Evolutionary conservation across 2,113 vertebrate genomes (phyloP), one percentile per base, ranked within the genome.

Genomic region (Elachura formosa): DNA sequence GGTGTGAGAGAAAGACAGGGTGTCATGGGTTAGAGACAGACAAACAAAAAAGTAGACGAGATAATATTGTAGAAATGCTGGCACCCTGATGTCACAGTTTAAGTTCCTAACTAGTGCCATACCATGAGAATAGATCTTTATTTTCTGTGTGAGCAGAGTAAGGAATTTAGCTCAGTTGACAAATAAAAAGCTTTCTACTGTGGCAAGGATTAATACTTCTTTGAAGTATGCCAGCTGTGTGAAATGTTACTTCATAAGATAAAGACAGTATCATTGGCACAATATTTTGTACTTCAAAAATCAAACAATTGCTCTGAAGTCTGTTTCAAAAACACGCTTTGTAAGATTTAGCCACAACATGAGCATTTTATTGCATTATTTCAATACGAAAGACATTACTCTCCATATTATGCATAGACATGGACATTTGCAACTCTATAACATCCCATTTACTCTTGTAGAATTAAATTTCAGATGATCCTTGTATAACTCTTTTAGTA

Each of bases 261-360:
- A 83, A 88, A 79, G 64, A 29, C 79, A 89, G 21, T 66, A 54
- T 55, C 66, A 52, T 10, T 71, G 61, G 93, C 58, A 43, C 20
- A 74, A 89, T 12, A 14, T 72, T 94, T 88, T 94, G 46, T 67
- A 80, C 90, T 82, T 71, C 48, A 38, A 28, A 96, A 84, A 61
- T 95, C 80, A 84, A 97, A 90, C 82, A 63, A 76, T 13, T 25
- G 69, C 20, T 36, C 55, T 82, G 90, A 56, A 87, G 82, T 86
- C 88, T 23, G 14, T 25, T 87, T 96, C 67, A 13, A 82, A 96
- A 96, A 79, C 45, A 89, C 56, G 46, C 29, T 45, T 94, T 78
- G 26, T 31, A 95, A 95, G 79, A 92, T 63, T 91, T 66, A 95
- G 20, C 80, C 49, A 94, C 82, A 96, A 61, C 63, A 69, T 96